Evolutionary conservation across 2,113 vertebrate species (phyloP).

Genomic region (Hippocampus zosterae): DNA sequence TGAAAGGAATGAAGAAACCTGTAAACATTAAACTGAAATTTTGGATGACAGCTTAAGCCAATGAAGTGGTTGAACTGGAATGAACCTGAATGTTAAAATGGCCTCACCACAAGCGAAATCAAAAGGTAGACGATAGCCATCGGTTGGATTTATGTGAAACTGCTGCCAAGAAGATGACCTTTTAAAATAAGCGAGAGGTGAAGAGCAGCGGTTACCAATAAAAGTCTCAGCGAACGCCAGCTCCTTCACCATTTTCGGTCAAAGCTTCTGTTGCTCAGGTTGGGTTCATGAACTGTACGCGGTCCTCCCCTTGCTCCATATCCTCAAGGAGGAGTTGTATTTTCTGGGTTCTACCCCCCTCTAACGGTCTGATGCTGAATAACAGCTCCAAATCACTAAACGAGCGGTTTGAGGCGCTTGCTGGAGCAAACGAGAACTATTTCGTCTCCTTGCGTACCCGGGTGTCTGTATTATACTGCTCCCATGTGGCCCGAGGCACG

Average conservation of each 20-base stretch:
- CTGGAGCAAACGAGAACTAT: not conserved
- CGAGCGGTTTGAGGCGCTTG: not conserved
- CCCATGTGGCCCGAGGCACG: too few species aligned
- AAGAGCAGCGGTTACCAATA: not conserved
- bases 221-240: not conserved
- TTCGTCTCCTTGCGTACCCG: too few species aligned
- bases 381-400: not conserved
- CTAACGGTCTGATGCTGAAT: not conserved
- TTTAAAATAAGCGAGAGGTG: not conserved
- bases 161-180: not conserved
- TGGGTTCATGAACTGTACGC: not conserved
- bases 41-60: not conserved
- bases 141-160: not conserved
- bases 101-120: not conserved
- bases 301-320: not conserved
- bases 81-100: not conserved
- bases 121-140: not conserved
- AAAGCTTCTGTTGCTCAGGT: not conserved
- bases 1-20: not conserved
- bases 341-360: not conserved
- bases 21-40: constrained; percentile 12
- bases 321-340: too few species aligned
- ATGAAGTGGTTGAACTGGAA: not conserved
- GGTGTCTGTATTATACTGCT: too few species aligned
- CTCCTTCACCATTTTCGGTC: not conserved